Conservation (phyloP, 2,797 vertebrate genomes). For the Periophthalmus magnuspinnatus region DNA sequence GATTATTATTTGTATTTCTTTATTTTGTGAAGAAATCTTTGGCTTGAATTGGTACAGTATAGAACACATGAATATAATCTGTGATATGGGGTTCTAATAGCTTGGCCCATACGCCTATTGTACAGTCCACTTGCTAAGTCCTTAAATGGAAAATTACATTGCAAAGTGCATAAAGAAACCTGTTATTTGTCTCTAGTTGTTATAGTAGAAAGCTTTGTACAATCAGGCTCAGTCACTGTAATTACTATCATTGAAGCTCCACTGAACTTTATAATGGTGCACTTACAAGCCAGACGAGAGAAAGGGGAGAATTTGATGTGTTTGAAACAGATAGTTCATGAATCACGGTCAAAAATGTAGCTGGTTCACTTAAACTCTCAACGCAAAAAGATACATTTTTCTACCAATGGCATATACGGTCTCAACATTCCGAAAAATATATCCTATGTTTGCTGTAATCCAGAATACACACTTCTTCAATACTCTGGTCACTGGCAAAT, state of each 20-base stretch:
- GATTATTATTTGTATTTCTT: too few species aligned
- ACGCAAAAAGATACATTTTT: too few species aligned
- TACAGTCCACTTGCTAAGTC: neutral
- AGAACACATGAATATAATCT: neutral
- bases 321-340: neutral
- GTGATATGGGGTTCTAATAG: neutral
- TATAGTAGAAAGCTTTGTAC: slow-evolving; percentile 32
- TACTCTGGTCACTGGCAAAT: too few species aligned
- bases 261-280: slow-evolving; percentile 19
- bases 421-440: too few species aligned
- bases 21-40: too few species aligned
- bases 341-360: neutral
- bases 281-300: neutral
- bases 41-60: neutral
- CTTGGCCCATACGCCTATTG: neutral
- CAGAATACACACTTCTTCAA: too few species aligned
- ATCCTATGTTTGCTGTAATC: too few species aligned
- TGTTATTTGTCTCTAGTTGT: slow-evolving; percentile 5
- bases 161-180: slow-evolving; percentile 5
- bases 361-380: neutral
- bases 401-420: too few species aligned
- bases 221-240: slow-evolving; percentile 28
- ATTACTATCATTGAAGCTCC: slow-evolving; percentile 29
- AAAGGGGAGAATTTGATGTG: neutral
- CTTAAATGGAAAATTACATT: neutral